These are phyloP conservation scores for Doryteuthis pealeii DNA, from an alignment of 1,140 invertebrate genomes.

Conservation along the genomic window DNA sequence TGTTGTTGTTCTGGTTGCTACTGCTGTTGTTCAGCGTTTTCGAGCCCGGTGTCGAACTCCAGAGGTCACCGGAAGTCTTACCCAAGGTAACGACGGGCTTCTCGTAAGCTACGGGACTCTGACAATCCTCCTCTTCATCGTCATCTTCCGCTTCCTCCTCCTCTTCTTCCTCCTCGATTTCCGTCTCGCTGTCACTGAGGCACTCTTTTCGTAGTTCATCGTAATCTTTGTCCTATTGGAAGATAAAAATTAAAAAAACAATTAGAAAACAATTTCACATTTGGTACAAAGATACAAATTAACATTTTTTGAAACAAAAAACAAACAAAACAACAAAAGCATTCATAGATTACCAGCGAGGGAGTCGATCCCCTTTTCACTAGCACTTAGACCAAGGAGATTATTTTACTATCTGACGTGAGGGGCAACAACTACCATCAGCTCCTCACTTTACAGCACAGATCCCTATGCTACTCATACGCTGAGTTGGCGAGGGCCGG, in stretches of 20 bases:
- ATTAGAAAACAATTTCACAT: neutral
- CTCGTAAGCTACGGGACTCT: neutral
- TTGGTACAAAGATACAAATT: conserved; percentile 2
- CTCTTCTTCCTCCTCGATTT: neutral
- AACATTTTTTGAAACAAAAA: too few species aligned
- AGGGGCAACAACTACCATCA: too few species aligned
- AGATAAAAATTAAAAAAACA: neutral
- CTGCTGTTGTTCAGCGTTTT: neutral
- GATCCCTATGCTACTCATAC: too few species aligned
- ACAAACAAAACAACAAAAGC: too few species aligned
- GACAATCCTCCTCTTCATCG: neutral
- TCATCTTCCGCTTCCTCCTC: neutral
- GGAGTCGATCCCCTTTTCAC: too few species aligned
- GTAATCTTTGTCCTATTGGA: neutral
- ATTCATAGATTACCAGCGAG: too few species aligned
- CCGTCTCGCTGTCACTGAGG: neutral
- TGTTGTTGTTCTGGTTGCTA: neutral
- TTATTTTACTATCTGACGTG: too few species aligned
- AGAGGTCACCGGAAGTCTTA: neutral
- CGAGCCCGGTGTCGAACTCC: neutral
- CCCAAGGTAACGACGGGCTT: neutral
- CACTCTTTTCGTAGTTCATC: neutral
- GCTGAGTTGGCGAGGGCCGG: too few species aligned
- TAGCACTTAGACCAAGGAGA: too few species aligned
- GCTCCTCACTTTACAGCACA: too few species aligned